These are phyloP conservation scores for Pyxicephalus adspersus DNA, from an alignment of 2,113 vertebrate species.

Conservation along the genomic window DNA sequence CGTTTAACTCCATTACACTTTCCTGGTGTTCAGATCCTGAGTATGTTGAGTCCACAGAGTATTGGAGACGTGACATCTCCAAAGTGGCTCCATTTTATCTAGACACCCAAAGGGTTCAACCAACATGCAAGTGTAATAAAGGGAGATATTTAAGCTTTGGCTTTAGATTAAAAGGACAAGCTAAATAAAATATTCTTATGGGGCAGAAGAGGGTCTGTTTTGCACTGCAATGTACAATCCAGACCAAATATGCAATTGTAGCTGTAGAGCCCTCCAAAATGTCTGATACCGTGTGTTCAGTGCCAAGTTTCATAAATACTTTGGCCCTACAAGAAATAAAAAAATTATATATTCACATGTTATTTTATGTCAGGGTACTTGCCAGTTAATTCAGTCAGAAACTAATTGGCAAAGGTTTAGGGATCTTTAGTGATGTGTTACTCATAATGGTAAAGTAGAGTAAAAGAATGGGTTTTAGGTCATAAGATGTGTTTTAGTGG, in stretches of 20 bases:
- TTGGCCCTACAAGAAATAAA: slow-evolving; percentile 49
- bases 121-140: slow-evolving; percentile 69
- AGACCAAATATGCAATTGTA: slow-evolving; percentile 63
- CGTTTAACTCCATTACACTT: slow-evolving; percentile 58
- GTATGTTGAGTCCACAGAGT: slow-evolving; percentile 66
- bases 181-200: slow-evolving; percentile 62
- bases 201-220: slow-evolving; percentile 66
- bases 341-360: slow-evolving; percentile 44
- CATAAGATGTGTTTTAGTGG: no score
- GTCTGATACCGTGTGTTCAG: slow-evolving; percentile 40
- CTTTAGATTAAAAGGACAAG: slow-evolving; percentile 67
- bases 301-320: slow-evolving; percentile 53
- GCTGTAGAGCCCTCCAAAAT: slow-evolving; percentile 54
- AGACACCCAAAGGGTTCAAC: slow-evolving; percentile 43
- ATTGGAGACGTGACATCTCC: slow-evolving; percentile 68
- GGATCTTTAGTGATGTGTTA: background rate
- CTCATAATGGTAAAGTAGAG: background rate
- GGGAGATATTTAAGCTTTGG: slow-evolving; percentile 66
- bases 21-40: slow-evolving; percentile 65
- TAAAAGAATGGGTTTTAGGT: background rate
- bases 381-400: background rate
- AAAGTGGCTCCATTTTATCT: slow-evolving; percentile 59
- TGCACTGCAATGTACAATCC: slow-evolving; percentile 59
- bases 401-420: background rate
- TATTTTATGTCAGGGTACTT: slow-evolving; percentile 1